Conservation (phyloP, 2,888 invertebrate species). For the Yponomeuta cagnagella region DNA sequence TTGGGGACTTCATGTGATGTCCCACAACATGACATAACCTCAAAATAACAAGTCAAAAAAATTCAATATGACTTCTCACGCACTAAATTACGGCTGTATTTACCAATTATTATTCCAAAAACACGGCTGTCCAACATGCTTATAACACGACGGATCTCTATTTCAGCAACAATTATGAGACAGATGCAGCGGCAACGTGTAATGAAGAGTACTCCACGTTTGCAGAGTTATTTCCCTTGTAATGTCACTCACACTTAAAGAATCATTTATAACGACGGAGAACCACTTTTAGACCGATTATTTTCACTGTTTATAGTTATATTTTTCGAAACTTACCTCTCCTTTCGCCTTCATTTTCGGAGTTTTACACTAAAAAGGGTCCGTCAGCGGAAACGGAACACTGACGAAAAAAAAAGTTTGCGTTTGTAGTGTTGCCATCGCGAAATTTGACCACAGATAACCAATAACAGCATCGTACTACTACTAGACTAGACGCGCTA, state of each 20-base stretch:
- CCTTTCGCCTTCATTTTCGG: slow-evolving; percentile 91
- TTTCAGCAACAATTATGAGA: neutral
- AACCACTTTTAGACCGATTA: neutral
- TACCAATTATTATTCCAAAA: neutral
- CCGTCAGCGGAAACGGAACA: slow-evolving; percentile 69
- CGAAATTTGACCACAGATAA: neutral
- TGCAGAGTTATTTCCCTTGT: slow-evolving; percentile 17
- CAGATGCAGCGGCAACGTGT: slow-evolving; percentile 56
- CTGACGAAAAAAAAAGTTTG: slow-evolving; percentile 44
- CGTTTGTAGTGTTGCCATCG: slow-evolving; percentile 20
- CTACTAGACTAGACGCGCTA: too few species aligned
- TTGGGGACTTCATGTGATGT: neutral
- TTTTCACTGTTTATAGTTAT: slow-evolving; percentile 4
- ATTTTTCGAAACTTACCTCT: slow-evolving; percentile 76
- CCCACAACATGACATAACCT: slow-evolving; percentile 56
- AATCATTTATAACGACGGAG: neutral
- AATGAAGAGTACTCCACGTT: slow-evolving; percentile 24
- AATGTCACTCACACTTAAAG: neutral
- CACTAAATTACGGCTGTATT: neutral
- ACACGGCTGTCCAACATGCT: neutral
- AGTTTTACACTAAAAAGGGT: slow-evolving; percentile 66
- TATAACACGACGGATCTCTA: neutral
- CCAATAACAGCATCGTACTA: neutral
- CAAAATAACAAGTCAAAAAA: slow-evolving; percentile 25
- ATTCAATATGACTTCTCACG: neutral